Percentiles rank a stretch among this genome's conserved stretches.
phyloP scores from a whole-genome alignment of 2,797 vertebrate species.

The Mus caroli region DNA sequence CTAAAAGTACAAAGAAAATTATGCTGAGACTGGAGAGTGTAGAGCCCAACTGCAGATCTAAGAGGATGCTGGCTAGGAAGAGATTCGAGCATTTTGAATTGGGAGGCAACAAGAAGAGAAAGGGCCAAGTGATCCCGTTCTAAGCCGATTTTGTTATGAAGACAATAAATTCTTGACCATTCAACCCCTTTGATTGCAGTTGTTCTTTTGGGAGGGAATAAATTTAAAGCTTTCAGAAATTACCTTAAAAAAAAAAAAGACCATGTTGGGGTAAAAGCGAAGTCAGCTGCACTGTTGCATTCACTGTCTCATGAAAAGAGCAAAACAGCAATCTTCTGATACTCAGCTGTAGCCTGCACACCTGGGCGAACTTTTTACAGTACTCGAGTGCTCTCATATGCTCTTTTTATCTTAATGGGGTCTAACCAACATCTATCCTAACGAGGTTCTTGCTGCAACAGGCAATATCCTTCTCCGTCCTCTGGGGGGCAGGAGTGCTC shows the following conservation, averaged over 20 bases:
- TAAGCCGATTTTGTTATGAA: too few species aligned
- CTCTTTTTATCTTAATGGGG: not conserved
- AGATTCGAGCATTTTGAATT: too few species aligned
- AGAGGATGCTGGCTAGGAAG: too few species aligned
- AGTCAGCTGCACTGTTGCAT: not conserved
- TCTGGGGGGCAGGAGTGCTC: constrained; percentile 43
- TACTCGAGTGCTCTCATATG: not conserved
- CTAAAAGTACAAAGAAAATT: too few species aligned
- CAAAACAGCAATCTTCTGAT: not conserved
- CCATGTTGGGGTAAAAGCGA: not conserved
- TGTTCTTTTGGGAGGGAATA: too few species aligned
- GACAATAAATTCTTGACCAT: too few species aligned
- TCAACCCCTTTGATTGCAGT: too few species aligned
- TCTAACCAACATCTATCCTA: not conserved
- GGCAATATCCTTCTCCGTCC: not conserved
- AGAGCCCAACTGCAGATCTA: too few species aligned
- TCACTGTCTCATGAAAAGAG: constrained; percentile 9
- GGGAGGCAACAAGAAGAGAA: too few species aligned
- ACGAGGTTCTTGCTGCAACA: not conserved
- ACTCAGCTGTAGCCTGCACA: not conserved
- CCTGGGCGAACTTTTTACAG: not conserved
- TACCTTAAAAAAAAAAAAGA: not conserved
- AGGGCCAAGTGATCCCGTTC: too few species aligned
- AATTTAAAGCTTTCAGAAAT: too few species aligned
- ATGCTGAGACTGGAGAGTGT: too few species aligned